These are phyloP conservation scores for Sebastes ruberrimus DNA, from an alignment of 2,797 vertebrate species.

Conservation along the genomic window DNA sequence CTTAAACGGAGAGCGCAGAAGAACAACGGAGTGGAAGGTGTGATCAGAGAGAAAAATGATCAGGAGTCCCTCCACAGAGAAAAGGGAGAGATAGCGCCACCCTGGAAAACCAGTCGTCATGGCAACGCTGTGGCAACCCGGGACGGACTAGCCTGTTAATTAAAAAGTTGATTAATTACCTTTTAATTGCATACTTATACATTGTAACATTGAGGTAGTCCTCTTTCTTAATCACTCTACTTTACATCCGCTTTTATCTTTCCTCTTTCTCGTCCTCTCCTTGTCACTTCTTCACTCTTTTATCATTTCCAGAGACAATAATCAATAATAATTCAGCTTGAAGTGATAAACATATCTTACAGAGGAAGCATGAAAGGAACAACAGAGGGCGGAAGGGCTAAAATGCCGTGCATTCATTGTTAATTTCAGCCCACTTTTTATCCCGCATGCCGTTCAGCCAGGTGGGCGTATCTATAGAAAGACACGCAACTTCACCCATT, in stretches of 20 bases:
- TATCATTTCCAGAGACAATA: constrained; percentile 22
- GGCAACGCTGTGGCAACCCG: constrained; percentile 69
- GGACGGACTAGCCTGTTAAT: constrained; percentile 63
- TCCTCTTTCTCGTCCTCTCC: not conserved
- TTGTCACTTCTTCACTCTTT: constrained; percentile 14
- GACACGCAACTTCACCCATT: not conserved
- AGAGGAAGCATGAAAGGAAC: constrained; percentile 7
- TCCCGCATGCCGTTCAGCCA: not conserved
- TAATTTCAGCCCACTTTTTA: constrained; percentile 2
- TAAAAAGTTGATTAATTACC: constrained; percentile 78
- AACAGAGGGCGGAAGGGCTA: not conserved
- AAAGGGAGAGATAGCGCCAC: constrained; percentile 37
- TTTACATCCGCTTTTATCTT: constrained; percentile 5
- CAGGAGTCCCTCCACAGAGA: constrained; percentile 22
- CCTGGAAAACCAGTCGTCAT: constrained; percentile 65
- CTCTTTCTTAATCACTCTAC: constrained; percentile 51
- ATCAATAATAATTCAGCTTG: constrained; percentile 3
- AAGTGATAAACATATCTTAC: constrained; percentile 41
- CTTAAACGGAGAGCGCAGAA: not conserved
- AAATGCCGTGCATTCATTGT: not conserved
- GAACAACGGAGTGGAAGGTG: constrained; percentile 30
- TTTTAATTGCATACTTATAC: constrained; percentile 73
- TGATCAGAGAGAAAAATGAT: constrained; percentile 52
- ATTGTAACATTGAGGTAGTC: constrained; percentile 49
- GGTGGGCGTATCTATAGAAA: not conserved